phyloP scores from a whole-genome alignment of 2,797 vertebrate genomes.

The Falco concolor region DNA sequence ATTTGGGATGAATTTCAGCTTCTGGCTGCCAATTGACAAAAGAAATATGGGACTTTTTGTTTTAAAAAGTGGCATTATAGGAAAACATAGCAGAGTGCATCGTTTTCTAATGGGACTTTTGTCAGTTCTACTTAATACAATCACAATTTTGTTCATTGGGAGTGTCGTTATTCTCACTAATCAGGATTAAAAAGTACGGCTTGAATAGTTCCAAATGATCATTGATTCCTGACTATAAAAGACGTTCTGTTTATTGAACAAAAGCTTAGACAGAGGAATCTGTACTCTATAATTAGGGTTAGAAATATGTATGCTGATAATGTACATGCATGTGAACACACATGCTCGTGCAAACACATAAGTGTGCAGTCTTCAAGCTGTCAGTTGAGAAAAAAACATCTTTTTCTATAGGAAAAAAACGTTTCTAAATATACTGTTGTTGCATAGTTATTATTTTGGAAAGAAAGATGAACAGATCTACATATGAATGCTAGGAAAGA shows the following conservation, averaged over 20 bases:
- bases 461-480: neutral
- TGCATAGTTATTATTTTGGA: neutral
- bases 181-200: constrained; percentile 5
- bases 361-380: neutral
- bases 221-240: constrained; percentile 3
- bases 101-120: constrained; percentile 25
- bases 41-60: constrained; percentile 10
- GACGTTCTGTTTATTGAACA: neutral
- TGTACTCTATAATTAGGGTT: neutral
- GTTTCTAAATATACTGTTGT: neutral
- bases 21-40: neutral
- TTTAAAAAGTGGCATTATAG: neutral
- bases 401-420: neutral
- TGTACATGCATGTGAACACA: neutral
- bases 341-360: neutral
- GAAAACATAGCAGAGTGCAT: neutral
- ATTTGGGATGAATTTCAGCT: constrained; percentile 11
- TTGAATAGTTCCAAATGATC: constrained; percentile 1
- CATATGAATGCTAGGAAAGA: neutral
- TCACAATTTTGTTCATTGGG: neutral
- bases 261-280: neutral
- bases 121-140: constrained; percentile 19
- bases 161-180: neutral
- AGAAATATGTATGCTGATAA: neutral
- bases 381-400: neutral